Evolutionary conservation across 2,888 invertebrate genomes (phyloP), one percentile per base, ranked within the genome.

Genomic region (Ametastegia equiseti): DNA sequence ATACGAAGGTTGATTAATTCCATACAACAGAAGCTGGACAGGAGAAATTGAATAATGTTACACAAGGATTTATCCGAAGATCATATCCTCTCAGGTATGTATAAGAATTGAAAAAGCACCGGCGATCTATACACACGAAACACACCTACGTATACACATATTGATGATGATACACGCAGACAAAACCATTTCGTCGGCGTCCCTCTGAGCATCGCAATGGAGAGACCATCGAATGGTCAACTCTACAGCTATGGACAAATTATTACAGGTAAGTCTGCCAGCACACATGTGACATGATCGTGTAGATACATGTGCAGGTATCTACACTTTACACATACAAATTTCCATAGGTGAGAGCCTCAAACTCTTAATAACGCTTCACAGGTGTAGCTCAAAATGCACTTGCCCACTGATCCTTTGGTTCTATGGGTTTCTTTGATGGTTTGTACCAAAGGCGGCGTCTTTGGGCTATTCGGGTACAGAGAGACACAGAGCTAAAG

Each of bases 251-350:
- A 60, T 4, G 60, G 27, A 60, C 60, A 60, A 60, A 60, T 60
- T n/a, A n/a, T n/a, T 60, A 60, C 30, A 60, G 60, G 60, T 30
- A 60, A 30, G 9, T 3, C 54, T 23, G 23, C 54, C 19, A 54
- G 54, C 23, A 23, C 54, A 54, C 23, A 23, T 19, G 3, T 23
- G 19, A 54, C 19, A 54, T 63, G n/a, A n/a, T n/a, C 30, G 11
- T 39, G 23, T 42, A n/a, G n/a, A n/a, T n/a, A n/a, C n/a, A n/a
- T n/a, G n/a, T n/a, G n/a, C n/a, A n/a, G n/a, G n/a, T n/a, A 69
- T 27, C 69, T 9, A 3, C 39, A 69, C 69, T 42, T n/a, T 42
- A n/a, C 23, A 69, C 69, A 69, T 69, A 69, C 63, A 69, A 69
- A 69, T 69, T 69, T 42, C 7, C 6, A 27, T 27, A 71, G 1